phyloP scores from a whole-genome alignment of 2,888 invertebrate genomes.

The Eumacrocentrus americanus region DNA sequence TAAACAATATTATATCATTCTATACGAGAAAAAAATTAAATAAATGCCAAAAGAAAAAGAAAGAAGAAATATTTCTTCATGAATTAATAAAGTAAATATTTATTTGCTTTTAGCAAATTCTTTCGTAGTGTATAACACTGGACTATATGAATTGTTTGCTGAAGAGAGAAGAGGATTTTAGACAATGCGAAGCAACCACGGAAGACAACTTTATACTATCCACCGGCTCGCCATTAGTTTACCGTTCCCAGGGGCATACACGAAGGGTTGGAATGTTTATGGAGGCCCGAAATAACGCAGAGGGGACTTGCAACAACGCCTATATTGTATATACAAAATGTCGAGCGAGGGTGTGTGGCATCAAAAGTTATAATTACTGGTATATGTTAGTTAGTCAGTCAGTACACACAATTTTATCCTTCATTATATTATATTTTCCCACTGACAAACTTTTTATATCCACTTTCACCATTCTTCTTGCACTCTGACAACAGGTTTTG shows the following conservation, averaged over 20 bases:
- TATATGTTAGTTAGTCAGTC: constrained; percentile 44
- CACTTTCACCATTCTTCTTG: too few species aligned
- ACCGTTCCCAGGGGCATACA: constrained; percentile 50
- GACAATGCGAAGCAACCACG: constrained; percentile 24
- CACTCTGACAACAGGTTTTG: too few species aligned
- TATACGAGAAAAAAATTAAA: background rate
- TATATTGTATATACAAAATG: constrained; percentile 26
- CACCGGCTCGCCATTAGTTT: constrained; percentile 51
- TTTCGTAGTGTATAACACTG: background rate
- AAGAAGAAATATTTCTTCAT: background rate
- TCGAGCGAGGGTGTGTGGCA: constrained; percentile 33
- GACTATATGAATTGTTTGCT: background rate
- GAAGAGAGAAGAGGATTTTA: constrained; percentile 26
- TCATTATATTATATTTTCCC: too few species aligned
- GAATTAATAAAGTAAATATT: too few species aligned
- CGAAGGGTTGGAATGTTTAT: constrained; percentile 50
- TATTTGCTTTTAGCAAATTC: background rate
- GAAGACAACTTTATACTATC: constrained; percentile 45
- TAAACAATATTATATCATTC: too few species aligned
- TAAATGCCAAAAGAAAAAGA: background rate
- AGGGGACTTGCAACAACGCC: constrained; percentile 40
- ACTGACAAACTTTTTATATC: background rate
- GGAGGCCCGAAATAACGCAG: constrained; percentile 41
- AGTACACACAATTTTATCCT: too few species aligned
- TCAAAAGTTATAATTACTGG: constrained; percentile 52